phyloP scores from a whole-genome alignment of 2,797 vertebrate species.

The Psittacula echo region DNA sequence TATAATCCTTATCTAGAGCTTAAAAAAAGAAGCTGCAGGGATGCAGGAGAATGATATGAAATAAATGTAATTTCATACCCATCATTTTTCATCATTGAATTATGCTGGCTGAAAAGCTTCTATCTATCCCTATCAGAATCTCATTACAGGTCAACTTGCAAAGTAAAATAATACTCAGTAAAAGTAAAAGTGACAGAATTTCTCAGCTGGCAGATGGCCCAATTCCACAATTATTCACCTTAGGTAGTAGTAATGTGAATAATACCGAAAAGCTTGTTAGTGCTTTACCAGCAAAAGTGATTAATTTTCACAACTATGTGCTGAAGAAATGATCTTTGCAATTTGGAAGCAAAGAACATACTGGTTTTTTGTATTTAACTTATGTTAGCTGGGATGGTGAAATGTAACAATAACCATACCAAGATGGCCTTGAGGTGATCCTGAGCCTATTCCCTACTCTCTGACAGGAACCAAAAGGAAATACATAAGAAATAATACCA shows the following conservation, averaged over 20 bases:
- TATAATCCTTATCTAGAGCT: background rate
- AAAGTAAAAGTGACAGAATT: constrained; percentile 41
- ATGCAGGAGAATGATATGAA: background rate
- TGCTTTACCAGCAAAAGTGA: background rate
- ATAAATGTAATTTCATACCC: constrained; percentile 1
- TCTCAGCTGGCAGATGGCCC: constrained; percentile 32
- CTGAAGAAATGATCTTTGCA: background rate
- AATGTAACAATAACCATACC: background rate
- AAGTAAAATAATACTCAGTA: constrained; percentile 43
- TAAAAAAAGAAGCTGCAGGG: background rate
- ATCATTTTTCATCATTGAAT: constrained; percentile 56
- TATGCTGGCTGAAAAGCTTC: constrained; percentile 44
- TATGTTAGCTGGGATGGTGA: background rate
- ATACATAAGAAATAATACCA: background rate
- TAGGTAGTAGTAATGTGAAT: background rate
- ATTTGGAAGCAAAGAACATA: background rate
- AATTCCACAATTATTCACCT: constrained; percentile 39
- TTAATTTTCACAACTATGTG: background rate
- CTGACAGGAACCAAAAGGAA: background rate
- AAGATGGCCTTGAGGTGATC: background rate
- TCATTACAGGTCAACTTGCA: constrained; percentile 62
- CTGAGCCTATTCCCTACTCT: background rate
- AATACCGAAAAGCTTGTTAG: background rate
- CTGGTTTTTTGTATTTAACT: background rate
- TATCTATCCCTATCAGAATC: constrained; percentile 57